Conservation (phyloP, 2,888 invertebrate species). For the Acanthoscelides obtectus region DNA sequence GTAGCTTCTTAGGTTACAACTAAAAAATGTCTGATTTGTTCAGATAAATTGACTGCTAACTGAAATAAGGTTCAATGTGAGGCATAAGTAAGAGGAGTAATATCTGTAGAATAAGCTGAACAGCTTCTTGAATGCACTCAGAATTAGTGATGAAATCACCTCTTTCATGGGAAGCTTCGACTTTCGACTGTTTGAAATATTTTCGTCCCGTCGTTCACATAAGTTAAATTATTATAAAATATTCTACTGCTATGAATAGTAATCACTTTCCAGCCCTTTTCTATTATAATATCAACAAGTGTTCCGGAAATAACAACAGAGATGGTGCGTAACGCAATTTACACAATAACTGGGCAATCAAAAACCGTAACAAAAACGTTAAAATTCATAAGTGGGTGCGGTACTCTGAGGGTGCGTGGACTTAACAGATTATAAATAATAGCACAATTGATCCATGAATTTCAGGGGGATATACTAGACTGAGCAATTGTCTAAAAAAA, state of each 20-base stretch:
- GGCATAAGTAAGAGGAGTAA: too few species aligned
- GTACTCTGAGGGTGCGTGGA: background rate
- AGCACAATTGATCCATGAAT: background rate
- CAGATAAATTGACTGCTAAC: too few species aligned
- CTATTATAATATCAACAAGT: background rate
- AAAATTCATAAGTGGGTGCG: background rate
- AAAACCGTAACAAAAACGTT: background rate
- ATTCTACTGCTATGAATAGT: background rate
- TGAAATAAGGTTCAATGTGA: too few species aligned
- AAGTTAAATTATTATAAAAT: background rate
- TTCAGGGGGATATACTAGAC: background rate
- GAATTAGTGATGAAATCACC: too few species aligned
- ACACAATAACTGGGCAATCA: background rate
- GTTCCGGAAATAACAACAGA: background rate
- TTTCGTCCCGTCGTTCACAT: too few species aligned
- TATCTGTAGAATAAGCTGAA: too few species aligned
- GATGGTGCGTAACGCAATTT: background rate
- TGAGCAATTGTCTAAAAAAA: background rate
- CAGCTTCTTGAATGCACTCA: too few species aligned
- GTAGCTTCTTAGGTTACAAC: too few species aligned
- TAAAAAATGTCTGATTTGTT: too few species aligned
- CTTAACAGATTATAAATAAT: background rate
- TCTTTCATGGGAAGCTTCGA: too few species aligned
- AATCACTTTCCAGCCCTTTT: background rate
- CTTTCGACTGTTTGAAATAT: too few species aligned